Evolutionary conservation across 2,113 vertebrate species (phyloP).

Genomic region (Rhipidura dahli): DNA sequence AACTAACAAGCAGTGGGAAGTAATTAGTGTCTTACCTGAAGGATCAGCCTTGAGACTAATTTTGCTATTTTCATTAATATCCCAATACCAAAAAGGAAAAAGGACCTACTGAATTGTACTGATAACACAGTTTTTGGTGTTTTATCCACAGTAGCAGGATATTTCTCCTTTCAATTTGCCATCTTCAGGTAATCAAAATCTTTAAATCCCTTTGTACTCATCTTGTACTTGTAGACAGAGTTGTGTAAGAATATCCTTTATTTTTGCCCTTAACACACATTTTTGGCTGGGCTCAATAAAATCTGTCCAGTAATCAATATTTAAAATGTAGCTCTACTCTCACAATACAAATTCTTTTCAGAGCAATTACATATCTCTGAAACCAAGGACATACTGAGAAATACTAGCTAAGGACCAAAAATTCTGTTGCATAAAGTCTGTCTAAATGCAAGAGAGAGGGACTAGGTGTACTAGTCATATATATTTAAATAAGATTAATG

Average conservation of each 20-base stretch:
- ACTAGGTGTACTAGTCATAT: not conserved
- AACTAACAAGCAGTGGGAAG: not conserved
- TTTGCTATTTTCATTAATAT: not conserved
- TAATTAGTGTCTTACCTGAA: not conserved
- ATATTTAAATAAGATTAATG: not conserved
- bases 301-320: not conserved
- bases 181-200: not conserved
- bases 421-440: not conserved
- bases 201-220: not conserved
- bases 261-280: not conserved
- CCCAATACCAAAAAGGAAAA: not conserved
- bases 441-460: not conserved
- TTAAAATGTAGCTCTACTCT: not conserved
- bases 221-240: not conserved
- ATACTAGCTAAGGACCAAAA: not conserved
- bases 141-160: not conserved
- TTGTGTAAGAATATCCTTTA: not conserved
- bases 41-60: not conserved
- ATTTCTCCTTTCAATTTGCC: constrained; percentile 2
- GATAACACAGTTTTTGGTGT: not conserved
- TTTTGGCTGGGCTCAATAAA: not conserved
- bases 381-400: not conserved
- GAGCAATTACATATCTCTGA: not conserved
- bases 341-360: not conserved
- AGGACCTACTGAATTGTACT: not conserved